Evolutionary conservation across 2,888 invertebrate species (phyloP).

Genomic region (Eutolmus rufibarbis): DNA sequence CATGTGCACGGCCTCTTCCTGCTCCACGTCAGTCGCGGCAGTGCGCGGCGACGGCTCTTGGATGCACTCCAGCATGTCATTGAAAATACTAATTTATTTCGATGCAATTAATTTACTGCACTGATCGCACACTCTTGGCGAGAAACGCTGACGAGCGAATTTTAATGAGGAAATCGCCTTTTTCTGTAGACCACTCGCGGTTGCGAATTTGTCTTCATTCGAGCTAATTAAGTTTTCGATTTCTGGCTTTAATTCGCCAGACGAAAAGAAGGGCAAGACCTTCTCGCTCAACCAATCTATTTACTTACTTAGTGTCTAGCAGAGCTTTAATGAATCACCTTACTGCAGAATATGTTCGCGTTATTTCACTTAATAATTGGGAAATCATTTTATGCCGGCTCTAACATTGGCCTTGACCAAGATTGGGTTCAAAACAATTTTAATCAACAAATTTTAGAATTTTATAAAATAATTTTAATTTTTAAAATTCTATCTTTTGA

Average conservation of each 20-base stretch:
- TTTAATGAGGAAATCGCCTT: background rate
- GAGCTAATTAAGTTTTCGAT: background rate
- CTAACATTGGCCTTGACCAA: too few relatives aligned
- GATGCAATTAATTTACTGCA: background rate
- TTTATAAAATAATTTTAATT: too few relatives aligned
- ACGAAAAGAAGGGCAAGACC: background rate
- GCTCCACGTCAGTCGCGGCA: background rate
- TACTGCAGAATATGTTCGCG: background rate
- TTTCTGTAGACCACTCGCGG: background rate
- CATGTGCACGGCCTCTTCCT: slow-evolving; percentile 9
- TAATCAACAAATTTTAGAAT: too few relatives aligned
- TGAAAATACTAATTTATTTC: slow-evolving; percentile 15
- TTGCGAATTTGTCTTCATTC: background rate
- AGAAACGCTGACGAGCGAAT: background rate
- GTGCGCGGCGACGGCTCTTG: background rate
- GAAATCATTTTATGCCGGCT: background rate
- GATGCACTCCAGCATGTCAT: slow-evolving; percentile 20
- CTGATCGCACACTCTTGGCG: background rate
- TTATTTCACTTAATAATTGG: background rate
- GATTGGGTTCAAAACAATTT: too few relatives aligned
- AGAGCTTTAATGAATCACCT: background rate
- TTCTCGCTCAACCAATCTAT: background rate
- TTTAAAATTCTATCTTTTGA: too few relatives aligned
- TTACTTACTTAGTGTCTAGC: background rate
- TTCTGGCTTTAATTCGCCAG: background rate